A percentile compares a stretch with the other conserved stretches of the same genome.
These are phyloP conservation scores for Hemicordylus capensis DNA, from an alignment of 2,113 vertebrate genomes.

Conservation along the genomic window DNA sequence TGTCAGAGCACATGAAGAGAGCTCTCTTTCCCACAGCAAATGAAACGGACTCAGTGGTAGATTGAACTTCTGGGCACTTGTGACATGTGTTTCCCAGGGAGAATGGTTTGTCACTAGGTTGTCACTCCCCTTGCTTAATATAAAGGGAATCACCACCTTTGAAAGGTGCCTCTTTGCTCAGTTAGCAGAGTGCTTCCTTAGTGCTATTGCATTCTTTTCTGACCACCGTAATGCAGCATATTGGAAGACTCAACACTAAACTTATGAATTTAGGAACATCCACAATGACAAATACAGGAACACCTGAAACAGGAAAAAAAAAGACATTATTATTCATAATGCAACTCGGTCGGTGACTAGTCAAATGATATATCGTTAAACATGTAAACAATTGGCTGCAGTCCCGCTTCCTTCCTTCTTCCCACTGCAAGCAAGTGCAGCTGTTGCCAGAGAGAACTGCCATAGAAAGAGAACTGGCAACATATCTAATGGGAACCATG, in stretches of 20 bases:
- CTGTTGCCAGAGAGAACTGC: background rate
- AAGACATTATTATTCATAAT: background rate
- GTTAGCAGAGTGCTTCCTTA: background rate
- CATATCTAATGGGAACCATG: too few relatives aligned
- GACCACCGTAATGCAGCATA: background rate
- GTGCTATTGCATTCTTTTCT: background rate
- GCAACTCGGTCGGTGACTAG: too few relatives aligned
- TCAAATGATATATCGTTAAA: background rate
- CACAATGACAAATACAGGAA: background rate
- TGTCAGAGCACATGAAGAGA: background rate
- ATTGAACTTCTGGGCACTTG: background rate
- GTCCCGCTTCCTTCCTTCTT: background rate
- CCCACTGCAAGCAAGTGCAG: background rate
- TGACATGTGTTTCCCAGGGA: background rate
- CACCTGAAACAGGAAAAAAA: background rate
- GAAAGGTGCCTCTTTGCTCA: too few relatives aligned
- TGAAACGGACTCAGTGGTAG: background rate
- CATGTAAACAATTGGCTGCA: background rate
- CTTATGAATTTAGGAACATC: background rate
- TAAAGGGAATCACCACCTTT: too few relatives aligned
- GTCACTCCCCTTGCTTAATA: too few relatives aligned
- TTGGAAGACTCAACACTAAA: background rate
- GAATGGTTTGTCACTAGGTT: background rate
- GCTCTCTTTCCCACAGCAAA: background rate
- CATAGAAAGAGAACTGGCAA: too few relatives aligned